Evolutionary conservation across 2,888 invertebrate species (phyloP), one percentile per base, ranked within the genome.

Genomic region (Eledona agricola): DNA sequence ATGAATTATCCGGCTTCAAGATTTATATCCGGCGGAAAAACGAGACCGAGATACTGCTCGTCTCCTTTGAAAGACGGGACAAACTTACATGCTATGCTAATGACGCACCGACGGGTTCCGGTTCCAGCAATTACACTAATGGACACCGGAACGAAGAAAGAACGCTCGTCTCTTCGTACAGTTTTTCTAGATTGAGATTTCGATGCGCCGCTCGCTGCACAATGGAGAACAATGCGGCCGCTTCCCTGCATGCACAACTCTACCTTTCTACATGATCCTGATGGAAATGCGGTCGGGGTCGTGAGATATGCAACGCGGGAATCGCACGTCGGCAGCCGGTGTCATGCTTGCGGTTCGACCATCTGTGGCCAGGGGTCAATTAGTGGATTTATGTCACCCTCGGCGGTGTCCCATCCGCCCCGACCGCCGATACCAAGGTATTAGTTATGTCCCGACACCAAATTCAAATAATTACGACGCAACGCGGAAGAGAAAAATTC

Each of bases 331-430:
- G 50, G 32, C 55, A 51, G 35, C 35, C 38, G 35, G 28, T 32
- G 47, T 28, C 56, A 47, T 55, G 55, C 59, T 58, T 64, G 67
- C 56, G 65, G 67, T 57, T 53, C 55, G 51, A 55, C 58, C 69
- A 67, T 60, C 64, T 67, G 69, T 58, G 66, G 62, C 65, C 66
- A 63, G 63, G 52, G 69, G 67, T 69, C 69, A 67, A 69, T 69
- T 69, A 67, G 66, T 67, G 66, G 65, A 69, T 69, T 69, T 69
- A 67, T 67, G 65, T 63, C 65, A 52, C 62, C 65, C 63, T 52
- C 57, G 59, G 58, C 61, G 60, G 56, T 58, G 50, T 62, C 57
- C 64, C 61, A 63, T 66, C 59, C 63, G 65, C 35, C 22, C 11
- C 23, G 42, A 42, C 49, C 35, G 42, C 35, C 19, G 20, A 13